Evolutionary conservation across 2,113 vertebrate genomes (phyloP), one percentile per base, ranked within the genome.

Genomic region (Aramus guarauna): DNA sequence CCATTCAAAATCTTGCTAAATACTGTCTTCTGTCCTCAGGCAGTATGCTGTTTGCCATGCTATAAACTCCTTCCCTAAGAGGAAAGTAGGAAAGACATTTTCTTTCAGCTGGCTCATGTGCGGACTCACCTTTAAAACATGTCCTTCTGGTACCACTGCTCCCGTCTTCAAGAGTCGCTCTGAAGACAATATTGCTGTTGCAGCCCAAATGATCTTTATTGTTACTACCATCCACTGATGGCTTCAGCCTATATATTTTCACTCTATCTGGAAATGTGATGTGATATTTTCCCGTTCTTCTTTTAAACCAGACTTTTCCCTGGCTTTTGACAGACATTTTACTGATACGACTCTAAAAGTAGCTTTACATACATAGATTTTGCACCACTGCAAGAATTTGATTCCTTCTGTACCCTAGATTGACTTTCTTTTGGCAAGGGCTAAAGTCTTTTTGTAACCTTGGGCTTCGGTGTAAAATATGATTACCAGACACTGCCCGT

Each of bases 361-460:
- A 82, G 52, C 74, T 94, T 79, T 89, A 14, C 10, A 0, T 82
- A 58, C 30, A 32, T 26, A 68, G 76, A 72, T 89, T 96, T 82
- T 87, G 62, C 69, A 39, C 36, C 9, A 27, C 45, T 5, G 3
- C 48, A 79, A 71, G 32, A 75, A 92, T 86, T 94, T 37, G n/a
- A 80, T 80, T 85, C 63, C 43, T 71, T 91, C 43, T 52, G 14
- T 63, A 53, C 48, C 69, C 84, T 43, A 58, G 19, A 80, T 86
- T 60, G 48, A 73, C 76, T 95, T 88, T 43, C 29, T 66, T 84
- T 85, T 73, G 45, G 69, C 62, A 82, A 78, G n/a, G 73, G 66
- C 48, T 89, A 11, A 91, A 59, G 29, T 84, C 11, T 90, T 84
- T 88, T 48, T 52, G 24, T 92, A 94, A 87, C 80, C 58, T 95